Base-by-base conservation (phyloP, 2,797 vertebrate species). In the Gymnoscopelus microlampas region DNA sequence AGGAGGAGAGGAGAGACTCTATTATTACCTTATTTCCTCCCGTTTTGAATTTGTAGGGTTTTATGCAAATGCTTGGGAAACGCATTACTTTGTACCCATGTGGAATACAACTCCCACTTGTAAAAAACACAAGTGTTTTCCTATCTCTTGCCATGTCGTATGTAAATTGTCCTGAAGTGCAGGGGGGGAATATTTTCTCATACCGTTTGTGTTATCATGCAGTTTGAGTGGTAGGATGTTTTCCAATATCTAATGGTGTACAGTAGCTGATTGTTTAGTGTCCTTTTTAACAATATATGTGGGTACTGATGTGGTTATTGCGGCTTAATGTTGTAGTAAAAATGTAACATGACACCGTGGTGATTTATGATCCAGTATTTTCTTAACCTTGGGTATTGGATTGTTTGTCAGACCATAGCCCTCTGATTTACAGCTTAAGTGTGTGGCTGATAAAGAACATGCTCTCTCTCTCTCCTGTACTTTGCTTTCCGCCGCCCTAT, bases 361-460 rank as follows among this genome's bases (percentile, higher is more conserved):
- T 94, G 92, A 95, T 95, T 95, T 95, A 94, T 95, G 93, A 92
- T 93, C 93, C 93, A 93, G 55, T 84, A 92, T 92, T 95, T 95
- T 94, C 93, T 95, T 95, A 95, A 95, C 94, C 94, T 95, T 94
- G 94, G 93, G 89, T 95, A 95, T 95, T 86, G 87, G 89, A 93
- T 94, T 95, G 92, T 95, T 95, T 95, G 92, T 95, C 94, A 94
- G 94, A 93, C 90, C 91, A 92, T 94, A 96, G 95, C 93, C 67
- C 91, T 93, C 93, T 95, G 92, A 94, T 94, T 93, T 94, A 89
- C 87, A 92, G 82, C 89, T 44, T 90, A 92, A 94, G 92, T 93
- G 93, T 94, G 90, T 88, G 90, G 89, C 93, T 94, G 93, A 94
- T 95, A 94, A 94, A 95, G 90, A 93, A 50, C 15, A 47, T 23